phyloP scores from a whole-genome alignment of 2,113 vertebrate species.

The Antidorcas marsupialis region DNA sequence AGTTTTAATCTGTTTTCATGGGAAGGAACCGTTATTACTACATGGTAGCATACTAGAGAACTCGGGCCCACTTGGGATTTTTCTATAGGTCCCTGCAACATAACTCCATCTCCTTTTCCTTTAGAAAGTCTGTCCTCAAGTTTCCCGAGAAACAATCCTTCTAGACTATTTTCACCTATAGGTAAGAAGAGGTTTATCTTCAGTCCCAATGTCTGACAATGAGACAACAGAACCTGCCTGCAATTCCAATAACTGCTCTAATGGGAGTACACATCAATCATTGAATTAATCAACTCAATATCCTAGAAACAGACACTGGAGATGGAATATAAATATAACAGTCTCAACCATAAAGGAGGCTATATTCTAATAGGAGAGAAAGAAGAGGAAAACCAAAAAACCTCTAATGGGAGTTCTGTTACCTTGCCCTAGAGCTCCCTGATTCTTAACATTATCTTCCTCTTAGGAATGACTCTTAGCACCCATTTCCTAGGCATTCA shows the following conservation, averaged over 20 bases:
- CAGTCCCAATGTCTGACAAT: background rate
- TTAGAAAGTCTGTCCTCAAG: background rate
- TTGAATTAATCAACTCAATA: background rate
- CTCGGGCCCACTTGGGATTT: background rate
- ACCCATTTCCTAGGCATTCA: background rate
- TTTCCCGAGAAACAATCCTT: background rate
- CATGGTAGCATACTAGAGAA: background rate
- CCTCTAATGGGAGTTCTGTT: background rate
- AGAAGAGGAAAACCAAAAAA: background rate
- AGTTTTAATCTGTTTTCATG: background rate
- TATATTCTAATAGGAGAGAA: background rate
- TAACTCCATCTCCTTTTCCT: background rate
- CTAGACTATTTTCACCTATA: background rate
- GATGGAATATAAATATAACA: background rate
- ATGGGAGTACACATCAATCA: background rate
- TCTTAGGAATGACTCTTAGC: background rate
- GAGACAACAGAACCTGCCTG: background rate
- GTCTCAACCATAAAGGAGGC: background rate
- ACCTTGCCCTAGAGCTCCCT: background rate
- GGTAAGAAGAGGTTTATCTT: background rate
- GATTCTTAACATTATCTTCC: background rate
- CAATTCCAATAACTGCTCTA: background rate
- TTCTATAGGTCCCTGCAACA: background rate
- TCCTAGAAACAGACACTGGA: background rate
- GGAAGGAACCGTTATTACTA: background rate